Base-by-base conservation (phyloP, 2,113 vertebrate species). In the Bucco capensis region DNA sequence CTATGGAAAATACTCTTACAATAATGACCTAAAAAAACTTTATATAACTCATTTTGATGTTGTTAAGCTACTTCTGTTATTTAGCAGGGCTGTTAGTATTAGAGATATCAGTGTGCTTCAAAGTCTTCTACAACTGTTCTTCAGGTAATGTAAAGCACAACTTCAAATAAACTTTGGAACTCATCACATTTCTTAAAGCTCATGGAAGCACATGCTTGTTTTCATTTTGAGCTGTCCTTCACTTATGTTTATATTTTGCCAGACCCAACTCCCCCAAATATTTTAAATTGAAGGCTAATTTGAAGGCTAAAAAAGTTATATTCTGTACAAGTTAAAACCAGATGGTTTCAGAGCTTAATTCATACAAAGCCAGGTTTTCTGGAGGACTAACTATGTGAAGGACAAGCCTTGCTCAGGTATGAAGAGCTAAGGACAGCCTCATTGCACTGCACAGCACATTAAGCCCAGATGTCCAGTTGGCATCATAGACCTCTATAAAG, bases 231-330 rank as follows among this genome's bases (percentile, higher is more conserved):
- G 3, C 22, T 56, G 28, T 38, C 18, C 10, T 47, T 89, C n/a
- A 37, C 4, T 42, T n/a, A 18, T 8, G 8, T 72, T 86, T 76
- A 17, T 12, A 28, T 14, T 47, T 5, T 6, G 89, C 51, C 17
- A 89, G 5, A n/a, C 28, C 1, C 11, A 1, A 8, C 4, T 3
- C 3, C 1, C 1, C 3, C 6, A 6, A 33, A 8, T 30, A 60
- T 81, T 77, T 69, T 73, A 30, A 19, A 54, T 51, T 74, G 37
- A 42, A 92, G 10, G 19, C 11, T 65, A 38, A n/a, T n/a, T 51
- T 74, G 37, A 42, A 92, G 10, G 19, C 11, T 65, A 38, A n/a
- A n/a, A 53, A 72, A 22, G 1, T 38, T 56, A 22, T n/a, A 10
- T 42, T 47, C 40, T 64, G 25, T 44, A 30, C 50, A 28, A 67